A percentile compares a stretch with the other conserved stretches of the same genome.
These are phyloP conservation scores for Drosophila merina DNA, from an alignment of 2,888 invertebrate genomes.

Conservation along the genomic window DNA sequence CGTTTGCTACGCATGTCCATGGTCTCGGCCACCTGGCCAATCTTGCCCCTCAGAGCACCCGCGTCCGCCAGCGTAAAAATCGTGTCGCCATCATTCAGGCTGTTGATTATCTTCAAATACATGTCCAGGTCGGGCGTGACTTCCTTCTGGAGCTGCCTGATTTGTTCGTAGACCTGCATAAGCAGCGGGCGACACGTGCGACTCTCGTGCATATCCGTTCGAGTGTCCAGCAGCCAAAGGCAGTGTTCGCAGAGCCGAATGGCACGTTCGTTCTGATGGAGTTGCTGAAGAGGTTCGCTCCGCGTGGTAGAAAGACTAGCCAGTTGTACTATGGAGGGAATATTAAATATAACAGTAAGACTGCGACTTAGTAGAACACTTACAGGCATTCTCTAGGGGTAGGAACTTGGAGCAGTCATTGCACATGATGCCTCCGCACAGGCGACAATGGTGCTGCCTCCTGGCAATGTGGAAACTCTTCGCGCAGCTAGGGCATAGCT, in stretches of 20 bases:
- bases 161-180: slow-evolving; percentile 92
- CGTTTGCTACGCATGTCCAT: slow-evolving; percentile 93
- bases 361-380: slow-evolving; percentile 74
- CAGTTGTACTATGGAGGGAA: slow-evolving; percentile 69
- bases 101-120: slow-evolving; percentile 86
- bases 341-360: background rate
- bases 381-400: slow-evolving; percentile 91
- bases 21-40: slow-evolving; percentile 94
- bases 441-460: slow-evolving; percentile 97
- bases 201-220: slow-evolving; percentile 91
- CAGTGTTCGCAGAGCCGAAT: slow-evolving; percentile 91
- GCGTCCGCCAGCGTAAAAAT: slow-evolving; percentile 94
- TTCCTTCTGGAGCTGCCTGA: slow-evolving; percentile 90
- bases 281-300: slow-evolving; percentile 71
- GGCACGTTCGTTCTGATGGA: slow-evolving; percentile 84
- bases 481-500: slow-evolving; percentile 95
- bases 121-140: slow-evolving; percentile 88
- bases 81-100: slow-evolving; percentile 92
- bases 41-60: slow-evolving; percentile 91
- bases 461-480: slow-evolving; percentile 93
- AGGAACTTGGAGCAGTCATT: slow-evolving; percentile 95
- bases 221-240: slow-evolving; percentile 90
- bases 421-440: slow-evolving; percentile 97
- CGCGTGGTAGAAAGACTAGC: slow-evolving; percentile 78
- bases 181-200: slow-evolving; percentile 91